A percentile compares a stretch with the other conserved stretches of the same genome.
phyloP scores from a whole-genome alignment of 2,797 vertebrate genomes.

The Coilia nasus region DNA sequence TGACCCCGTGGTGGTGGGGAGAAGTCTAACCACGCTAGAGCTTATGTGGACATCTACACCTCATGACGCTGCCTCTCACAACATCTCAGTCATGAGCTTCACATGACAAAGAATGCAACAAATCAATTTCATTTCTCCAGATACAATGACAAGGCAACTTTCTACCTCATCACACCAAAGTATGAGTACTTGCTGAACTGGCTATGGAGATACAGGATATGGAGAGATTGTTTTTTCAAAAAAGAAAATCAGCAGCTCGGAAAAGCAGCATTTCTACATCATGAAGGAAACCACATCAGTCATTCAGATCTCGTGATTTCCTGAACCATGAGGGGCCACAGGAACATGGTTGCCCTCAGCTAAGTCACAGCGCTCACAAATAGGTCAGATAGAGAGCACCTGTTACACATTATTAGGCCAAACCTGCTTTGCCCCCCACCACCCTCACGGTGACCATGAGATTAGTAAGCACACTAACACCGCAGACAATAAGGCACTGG shows the following conservation, averaged over 20 bases:
- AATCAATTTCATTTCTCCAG: not conserved
- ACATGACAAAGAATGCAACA: not conserved
- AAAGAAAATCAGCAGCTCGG: no score
- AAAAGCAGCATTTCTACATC: no score
- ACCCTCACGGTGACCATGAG: conserved; percentile 32
- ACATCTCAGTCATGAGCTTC: not conserved
- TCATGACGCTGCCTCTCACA: not conserved
- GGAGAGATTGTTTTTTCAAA: no score
- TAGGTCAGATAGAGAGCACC: conserved; percentile 46
- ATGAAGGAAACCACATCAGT: conserved; percentile 4
- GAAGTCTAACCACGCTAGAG: not conserved
- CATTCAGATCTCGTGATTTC: not conserved
- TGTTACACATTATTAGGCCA: conserved; percentile 36
- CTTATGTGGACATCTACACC: not conserved
- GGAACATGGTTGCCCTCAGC: not conserved
- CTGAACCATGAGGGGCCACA: not conserved
- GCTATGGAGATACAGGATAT: no score
- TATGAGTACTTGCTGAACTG: no score
- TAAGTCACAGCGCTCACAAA: not conserved
- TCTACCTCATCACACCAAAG: not conserved
- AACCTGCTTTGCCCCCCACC: not conserved
- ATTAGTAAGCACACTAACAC: conserved; percentile 36
- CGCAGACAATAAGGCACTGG: conserved; percentile 27
- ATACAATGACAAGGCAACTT: not conserved
- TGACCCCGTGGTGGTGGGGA: not conserved